phyloP scores from a whole-genome alignment of 1,140 invertebrate species.

The Zaprionus tsacasi region DNA sequence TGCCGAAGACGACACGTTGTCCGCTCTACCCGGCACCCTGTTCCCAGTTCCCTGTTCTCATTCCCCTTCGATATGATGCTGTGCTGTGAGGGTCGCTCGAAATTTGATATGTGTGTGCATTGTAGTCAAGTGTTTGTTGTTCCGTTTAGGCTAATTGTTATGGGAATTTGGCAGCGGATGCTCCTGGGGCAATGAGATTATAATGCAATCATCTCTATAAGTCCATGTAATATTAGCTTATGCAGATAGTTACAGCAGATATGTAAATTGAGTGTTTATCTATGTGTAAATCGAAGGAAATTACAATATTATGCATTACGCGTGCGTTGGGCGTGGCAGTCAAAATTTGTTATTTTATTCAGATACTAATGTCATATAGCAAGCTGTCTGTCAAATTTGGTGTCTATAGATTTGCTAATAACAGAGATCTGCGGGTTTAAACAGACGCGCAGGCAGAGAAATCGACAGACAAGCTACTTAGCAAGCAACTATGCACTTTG shows the following conservation, averaged over 20 bases:
- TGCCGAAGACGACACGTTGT: conserved; percentile 66
- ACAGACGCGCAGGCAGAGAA: no score
- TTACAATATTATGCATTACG: no score
- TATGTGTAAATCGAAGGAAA: no score
- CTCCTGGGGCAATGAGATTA: conserved; percentile 11
- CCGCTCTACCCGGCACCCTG: conserved; percentile 30
- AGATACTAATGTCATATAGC: no score
- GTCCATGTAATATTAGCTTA: neutral
- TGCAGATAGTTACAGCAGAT: neutral
- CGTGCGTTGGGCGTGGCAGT: no score
- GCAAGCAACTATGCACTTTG: no score
- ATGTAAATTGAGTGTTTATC: no score
- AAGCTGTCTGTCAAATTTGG: no score
- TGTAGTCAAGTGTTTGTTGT: conserved; percentile 83
- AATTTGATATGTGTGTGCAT: conserved; percentile 74
- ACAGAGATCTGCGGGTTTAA: no score
- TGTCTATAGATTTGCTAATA: no score
- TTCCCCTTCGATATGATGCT: conserved; percentile 27
- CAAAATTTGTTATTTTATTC: no score
- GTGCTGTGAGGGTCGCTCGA: conserved; percentile 49
- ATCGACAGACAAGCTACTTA: neutral
- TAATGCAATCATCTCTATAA: conserved; percentile 30
- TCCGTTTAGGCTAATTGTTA: conserved; percentile 80
- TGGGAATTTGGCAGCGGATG: conserved; percentile 69
- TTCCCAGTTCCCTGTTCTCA: conserved; percentile 14